Percentiles rank a stretch among this genome's conserved stretches.
These are phyloP conservation scores for Drosophila repletoides DNA, from an alignment of 1,140 invertebrate species.

Conservation along the genomic window DNA sequence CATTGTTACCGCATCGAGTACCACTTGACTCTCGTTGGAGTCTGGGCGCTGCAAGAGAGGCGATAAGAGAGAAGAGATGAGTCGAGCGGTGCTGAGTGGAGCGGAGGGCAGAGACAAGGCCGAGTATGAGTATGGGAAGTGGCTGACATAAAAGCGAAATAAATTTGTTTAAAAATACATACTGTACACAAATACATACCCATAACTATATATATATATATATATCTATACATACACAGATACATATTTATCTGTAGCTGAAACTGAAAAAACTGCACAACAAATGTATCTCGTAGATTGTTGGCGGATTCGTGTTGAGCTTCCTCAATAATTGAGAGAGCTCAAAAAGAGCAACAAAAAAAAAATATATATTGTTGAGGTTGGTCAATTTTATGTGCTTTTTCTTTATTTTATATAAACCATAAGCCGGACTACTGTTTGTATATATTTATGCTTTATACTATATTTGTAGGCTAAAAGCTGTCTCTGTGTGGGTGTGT, in stretches of 20 bases:
- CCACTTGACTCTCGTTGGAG: conserved; percentile 86
- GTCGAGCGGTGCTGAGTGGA: neutral
- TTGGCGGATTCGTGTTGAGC: conserved; percentile 29
- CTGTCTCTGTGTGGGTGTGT: no score
- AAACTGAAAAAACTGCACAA: conserved; percentile 52
- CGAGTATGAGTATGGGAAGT: conserved; percentile 27
- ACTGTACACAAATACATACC: conserved; percentile 12
- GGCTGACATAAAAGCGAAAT: conserved; percentile 34
- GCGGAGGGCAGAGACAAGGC: neutral
- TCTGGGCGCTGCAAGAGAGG: conserved; percentile 82
- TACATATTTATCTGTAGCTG: neutral
- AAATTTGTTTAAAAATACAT: conserved; percentile 49
- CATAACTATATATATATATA: conserved; percentile 18
- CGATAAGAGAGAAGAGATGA: conserved; percentile 17
- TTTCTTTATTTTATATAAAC: conserved; percentile 2
- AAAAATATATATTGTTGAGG: conserved; percentile 11
- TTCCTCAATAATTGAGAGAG: conserved; percentile 52
- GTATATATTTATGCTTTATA: neutral
- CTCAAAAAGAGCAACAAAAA: conserved; percentile 1
- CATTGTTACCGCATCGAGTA: conserved; percentile 84
- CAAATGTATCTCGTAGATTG: conserved; percentile 54
- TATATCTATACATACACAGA: conserved; percentile 1
- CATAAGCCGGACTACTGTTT: conserved; percentile 3
- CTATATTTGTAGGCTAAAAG: no score
- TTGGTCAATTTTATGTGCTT: conserved; percentile 22